Base-by-base conservation (phyloP, 2,113 vertebrate species). In the Prochilodus magdalenae region DNA sequence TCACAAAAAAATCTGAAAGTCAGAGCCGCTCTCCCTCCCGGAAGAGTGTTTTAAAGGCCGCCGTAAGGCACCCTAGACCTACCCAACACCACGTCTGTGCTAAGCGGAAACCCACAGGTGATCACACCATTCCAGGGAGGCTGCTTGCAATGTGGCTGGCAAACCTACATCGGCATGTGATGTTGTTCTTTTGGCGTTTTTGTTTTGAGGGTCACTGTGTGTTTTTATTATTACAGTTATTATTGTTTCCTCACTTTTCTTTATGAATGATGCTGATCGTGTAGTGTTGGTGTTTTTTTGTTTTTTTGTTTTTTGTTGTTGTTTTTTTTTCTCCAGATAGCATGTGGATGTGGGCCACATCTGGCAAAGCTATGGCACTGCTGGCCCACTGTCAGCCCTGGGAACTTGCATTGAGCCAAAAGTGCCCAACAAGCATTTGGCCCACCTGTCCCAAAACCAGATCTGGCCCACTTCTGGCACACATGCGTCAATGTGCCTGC, bases 91-190 rank as follows among this genome's bases (percentile, higher is more conserved):
- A 96, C 91, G 95, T 96, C 94, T 98, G 96, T 94, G 96, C 96
- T 94, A 95, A 97, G 89, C 95, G 97, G 95, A 98, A 97, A 96
- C 93, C 95, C 90, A 97, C 97, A 99, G 98, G 98, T 99, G 97
- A 98, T 91, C 83, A 92, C 90, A 88, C 95, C 91, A 89, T 83
- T 79, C 78, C 72, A 73, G 70, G 81, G 55, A 77, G 66, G 73
- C 63, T 82, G 92, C 93, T 89, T 94, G 93, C 94, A 93, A 94
- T 94, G 94, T 95, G 94, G 94, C 94, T 95, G 95, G 90, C 94
- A 94, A 94, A 95, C 94, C 93, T 90, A 92, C 91, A 81, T 87
- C 30, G 24, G 84, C 89, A 77, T 91, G 91, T 89, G 16, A 33
- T 69, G 44, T 82, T 75, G 22, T 14, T 78, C 22, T 71, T 73